These are phyloP conservation scores for Drosophila kanekoi DNA, from an alignment of 2,888 invertebrate species.

Conservation along the genomic window DNA sequence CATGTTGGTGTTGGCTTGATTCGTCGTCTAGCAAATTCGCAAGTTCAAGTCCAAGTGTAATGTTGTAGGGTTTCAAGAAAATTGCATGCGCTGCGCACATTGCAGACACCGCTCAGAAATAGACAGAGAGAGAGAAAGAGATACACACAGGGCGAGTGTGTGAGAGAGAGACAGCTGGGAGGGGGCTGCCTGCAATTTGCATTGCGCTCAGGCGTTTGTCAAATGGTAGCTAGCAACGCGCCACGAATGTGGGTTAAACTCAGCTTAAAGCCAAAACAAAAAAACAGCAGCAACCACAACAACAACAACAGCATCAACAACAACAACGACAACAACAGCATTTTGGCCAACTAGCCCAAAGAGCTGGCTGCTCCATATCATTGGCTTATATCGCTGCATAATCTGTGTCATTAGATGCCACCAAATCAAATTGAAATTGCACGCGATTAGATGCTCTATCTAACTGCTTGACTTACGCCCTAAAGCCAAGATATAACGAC, in stretches of 20 bases:
- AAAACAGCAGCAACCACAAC: constrained; percentile 23
- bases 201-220: constrained; percentile 73
- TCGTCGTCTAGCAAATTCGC: constrained; percentile 74
- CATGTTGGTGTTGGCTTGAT: constrained; percentile 34
- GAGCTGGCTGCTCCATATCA: constrained; percentile 16
- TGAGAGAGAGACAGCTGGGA: background rate
- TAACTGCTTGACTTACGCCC: constrained; percentile 2
- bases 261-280: constrained; percentile 53
- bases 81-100: constrained; percentile 1
- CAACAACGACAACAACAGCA: constrained; percentile 1
- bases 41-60: constrained; percentile 69
- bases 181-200: constrained; percentile 50
- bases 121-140: background rate
- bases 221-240: constrained; percentile 48
- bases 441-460: constrained; percentile 24
- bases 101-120: background rate
- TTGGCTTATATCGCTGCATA: constrained; percentile 28
- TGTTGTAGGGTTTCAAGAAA: constrained; percentile 50
- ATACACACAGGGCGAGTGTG: background rate
- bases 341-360: constrained; percentile 33
- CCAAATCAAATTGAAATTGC: constrained; percentile 47
- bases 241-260: constrained; percentile 67
- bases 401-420: constrained; percentile 39
- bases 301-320: no score
- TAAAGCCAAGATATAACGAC: background rate